Base-by-base conservation (phyloP, 2,797 vertebrate genomes). In the Anisognathus igniventris region DNA sequence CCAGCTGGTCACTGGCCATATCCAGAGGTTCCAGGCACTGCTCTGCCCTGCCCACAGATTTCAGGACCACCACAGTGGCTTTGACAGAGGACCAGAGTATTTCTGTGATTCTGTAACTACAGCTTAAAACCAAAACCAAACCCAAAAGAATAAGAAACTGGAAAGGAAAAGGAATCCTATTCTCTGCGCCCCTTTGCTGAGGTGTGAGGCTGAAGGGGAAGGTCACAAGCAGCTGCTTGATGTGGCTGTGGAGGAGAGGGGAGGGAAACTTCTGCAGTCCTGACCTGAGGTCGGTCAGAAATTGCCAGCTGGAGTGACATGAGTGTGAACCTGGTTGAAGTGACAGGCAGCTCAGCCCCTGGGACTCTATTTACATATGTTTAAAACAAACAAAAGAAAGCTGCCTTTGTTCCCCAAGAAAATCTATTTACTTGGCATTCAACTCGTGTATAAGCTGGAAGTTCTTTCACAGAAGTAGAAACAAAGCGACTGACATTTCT, bases 401-500 rank as follows among this genome's bases (percentile, higher is more conserved):
- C 74, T 93, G 83, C 73, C 73, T 95, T 95, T 95, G 85, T 96
- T 95, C 82, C 88, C 40, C 37, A 28, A 79, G 73, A 95, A 96
- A 88, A 88, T 78, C 61, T 90, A 67, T 95, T 94, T 88, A 71
- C 76, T 97, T 93, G 90, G 91, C 92, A 96, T 92, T 90, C 95
- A 71, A 66, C 82, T 79, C 66, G 0, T 90, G 90, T 88, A 3
- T 30, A 30, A 84, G 73, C 90, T 81, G 80, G 50, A 86, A 82
- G 53, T 93, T 84, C 71, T 80, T 88, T 82, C 82, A 42, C 45
- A 73, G 96, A 75, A 90, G 57, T 79, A 79, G 96, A 94, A 97
- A 92, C 90, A 85, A 88, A 96, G 92, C 68, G 83, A 72, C 86
- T 95, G 96, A 94, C 96, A 93, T 96, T 97, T 96, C 88, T 93